These are phyloP conservation scores for Eristalis arbustorum DNA, from an alignment of 2,888 invertebrate genomes.

Conservation along the genomic window DNA sequence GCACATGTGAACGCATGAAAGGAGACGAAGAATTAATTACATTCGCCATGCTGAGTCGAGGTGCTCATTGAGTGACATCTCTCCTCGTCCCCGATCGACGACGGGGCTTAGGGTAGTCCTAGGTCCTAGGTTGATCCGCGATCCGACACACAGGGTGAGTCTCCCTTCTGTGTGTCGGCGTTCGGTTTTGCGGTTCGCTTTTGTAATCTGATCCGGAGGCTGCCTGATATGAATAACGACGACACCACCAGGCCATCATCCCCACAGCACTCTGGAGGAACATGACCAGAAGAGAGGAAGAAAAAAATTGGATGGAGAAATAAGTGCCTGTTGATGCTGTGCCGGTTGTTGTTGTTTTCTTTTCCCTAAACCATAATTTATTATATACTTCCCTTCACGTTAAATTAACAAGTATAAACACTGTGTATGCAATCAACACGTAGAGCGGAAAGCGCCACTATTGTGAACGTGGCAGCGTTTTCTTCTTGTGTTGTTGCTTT, in stretches of 20 bases:
- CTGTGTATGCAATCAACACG: constrained; percentile 68
- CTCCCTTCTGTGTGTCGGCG: constrained; percentile 24
- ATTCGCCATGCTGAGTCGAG: constrained; percentile 13
- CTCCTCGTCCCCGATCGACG: background rate
- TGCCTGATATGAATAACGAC: constrained; percentile 22
- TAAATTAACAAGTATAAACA: constrained; percentile 71
- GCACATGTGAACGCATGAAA: background rate
- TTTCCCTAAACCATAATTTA: constrained; percentile 64
- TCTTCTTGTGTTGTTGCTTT: constrained; percentile 23
- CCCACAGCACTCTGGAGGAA: background rate
- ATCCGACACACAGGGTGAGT: constrained; percentile 1
- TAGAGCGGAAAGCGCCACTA: constrained; percentile 70
- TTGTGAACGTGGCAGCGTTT: constrained; percentile 59
- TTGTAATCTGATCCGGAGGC: constrained; percentile 50
- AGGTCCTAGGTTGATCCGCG: constrained; percentile 42
- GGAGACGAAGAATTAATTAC: constrained; percentile 49
- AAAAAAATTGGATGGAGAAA: constrained; percentile 4
- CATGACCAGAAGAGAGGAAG: background rate
- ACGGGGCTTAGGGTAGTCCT: background rate
- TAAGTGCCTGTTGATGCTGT: constrained; percentile 55
- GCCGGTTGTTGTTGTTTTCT: constrained; percentile 37
- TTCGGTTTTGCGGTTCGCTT: constrained; percentile 56
- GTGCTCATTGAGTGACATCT: constrained; percentile 51
- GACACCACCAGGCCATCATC: background rate
- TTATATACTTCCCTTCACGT: constrained; percentile 70